Base-by-base conservation (phyloP, 2,113 vertebrate genomes). In the Hemibagrus wyckioides region DNA sequence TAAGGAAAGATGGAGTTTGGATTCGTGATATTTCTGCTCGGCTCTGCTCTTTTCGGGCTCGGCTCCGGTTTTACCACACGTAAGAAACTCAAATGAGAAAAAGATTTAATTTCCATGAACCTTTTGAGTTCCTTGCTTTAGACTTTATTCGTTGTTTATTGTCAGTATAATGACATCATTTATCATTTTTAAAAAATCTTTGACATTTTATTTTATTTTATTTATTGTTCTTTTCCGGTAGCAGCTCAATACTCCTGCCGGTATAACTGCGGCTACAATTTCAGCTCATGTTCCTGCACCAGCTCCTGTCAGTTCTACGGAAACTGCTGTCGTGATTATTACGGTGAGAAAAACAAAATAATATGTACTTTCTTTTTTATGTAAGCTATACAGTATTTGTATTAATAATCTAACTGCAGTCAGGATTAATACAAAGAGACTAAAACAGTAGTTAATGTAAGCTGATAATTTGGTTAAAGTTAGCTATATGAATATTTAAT, bases 201-300 rank as follows among this genome's bases (percentile, higher is more conserved):
- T n/a, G n/a, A n/a, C n/a, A n/a, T n/a, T 23, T 71, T 71, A 71
- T 6, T 75, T 25, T 44, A 28, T 28, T 13, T 76, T 1, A 75
- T 3, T 75, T 50, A 19, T 77, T n/a, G 2, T 52, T 1, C 30
- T 25, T 48, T 48, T 48, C 44, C 44, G 44, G 44, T n/a, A 15
- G 5, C 41, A 57, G 48, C 9, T 25, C 6, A 9, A 52, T 56
- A 13, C 17, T 91, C 91, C 13, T 92, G 92, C 65, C 17, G 44
- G 39, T 13, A 90, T 85, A 88, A 90, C 86, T 94, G 94, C 83
- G 93, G 93, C 36, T 75, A 44, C n/a, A 0, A 91, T 0, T 6
- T 90, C 28, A 90, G 91, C 85, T 77, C 48, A 77, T 95, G 95
- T 83, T 95, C 95, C 79, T 95, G 94, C 80, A 2, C 3, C 7